Percentiles rank a stretch among this genome's conserved stretches.
Evolutionary conservation across 2,888 invertebrate genomes (phyloP).

Genomic region (Dione vanillae): DNA sequence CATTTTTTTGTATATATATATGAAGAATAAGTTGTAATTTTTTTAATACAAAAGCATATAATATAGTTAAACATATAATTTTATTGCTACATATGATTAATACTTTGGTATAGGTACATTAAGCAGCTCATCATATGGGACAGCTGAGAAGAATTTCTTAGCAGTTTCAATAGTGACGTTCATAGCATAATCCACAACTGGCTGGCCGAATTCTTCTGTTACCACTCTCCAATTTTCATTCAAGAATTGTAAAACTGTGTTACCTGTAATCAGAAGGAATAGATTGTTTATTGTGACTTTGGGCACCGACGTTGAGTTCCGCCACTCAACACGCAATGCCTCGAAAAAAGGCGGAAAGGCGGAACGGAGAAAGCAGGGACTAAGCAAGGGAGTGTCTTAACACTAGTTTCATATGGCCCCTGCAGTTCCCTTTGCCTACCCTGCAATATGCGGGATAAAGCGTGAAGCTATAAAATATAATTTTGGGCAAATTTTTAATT

Average conservation of each 20-base stretch:
- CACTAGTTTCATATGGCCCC: no score
- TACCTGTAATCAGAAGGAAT: slow-evolving; percentile 62
- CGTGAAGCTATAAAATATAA: background rate
- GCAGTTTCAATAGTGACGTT: slow-evolving; percentile 76
- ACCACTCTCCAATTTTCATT: slow-evolving; percentile 80
- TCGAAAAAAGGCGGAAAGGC: no score
- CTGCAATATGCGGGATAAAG: background rate
- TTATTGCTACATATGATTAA: slow-evolving; percentile 48
- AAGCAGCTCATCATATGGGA: slow-evolving; percentile 75
- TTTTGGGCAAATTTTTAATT: no score
- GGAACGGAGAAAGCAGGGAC: no score
- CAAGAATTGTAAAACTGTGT: slow-evolving; percentile 74
- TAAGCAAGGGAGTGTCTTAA: no score
- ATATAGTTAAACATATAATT: background rate
- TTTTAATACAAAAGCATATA: no score
- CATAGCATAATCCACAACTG: slow-evolving; percentile 77
- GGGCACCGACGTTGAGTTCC: background rate
- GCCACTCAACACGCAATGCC: no score
- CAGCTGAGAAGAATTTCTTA: slow-evolving; percentile 75
- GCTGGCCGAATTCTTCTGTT: slow-evolving; percentile 78
- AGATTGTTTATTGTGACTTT: background rate
- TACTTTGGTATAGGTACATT: slow-evolving; percentile 77
- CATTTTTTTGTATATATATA: background rate
- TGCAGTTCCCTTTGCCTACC: background rate
- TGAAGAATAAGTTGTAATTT: no score